Evolutionary conservation across 37 sponge, comb jelly and placozoan species (phyloP).

Genomic region (Crambe crambe): DNA sequence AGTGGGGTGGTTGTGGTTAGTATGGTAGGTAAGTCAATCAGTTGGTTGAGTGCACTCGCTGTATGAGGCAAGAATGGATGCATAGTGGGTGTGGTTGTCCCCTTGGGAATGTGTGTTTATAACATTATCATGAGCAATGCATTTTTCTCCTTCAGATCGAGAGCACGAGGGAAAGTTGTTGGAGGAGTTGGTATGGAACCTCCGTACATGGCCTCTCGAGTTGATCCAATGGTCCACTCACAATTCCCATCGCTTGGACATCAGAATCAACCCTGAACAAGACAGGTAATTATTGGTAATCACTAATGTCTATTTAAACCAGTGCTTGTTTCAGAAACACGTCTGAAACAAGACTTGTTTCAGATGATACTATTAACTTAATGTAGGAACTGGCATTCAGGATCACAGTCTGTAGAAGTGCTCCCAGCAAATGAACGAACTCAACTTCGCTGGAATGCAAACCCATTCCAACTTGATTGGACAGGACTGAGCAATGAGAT

Average conservation of each 20-base stretch:
- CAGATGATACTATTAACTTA: neutral
- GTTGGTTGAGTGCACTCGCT: neutral
- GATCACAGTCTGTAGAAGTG: conserved; percentile 58
- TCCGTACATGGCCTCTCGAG: conserved; percentile 83
- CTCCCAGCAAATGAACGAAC: conserved; percentile 78
- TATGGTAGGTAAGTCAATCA: too few relatives aligned
- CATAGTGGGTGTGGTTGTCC: neutral
- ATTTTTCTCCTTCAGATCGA: neutral
- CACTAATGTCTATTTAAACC: neutral
- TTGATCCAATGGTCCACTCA: conserved; percentile 65
- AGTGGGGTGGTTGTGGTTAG: neutral
- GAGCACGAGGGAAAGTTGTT: conserved; percentile 19
- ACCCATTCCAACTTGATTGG: conserved; percentile 71
- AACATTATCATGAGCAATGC: neutral
- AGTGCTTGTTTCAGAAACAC: neutral
- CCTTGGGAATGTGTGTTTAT: too few relatives aligned
- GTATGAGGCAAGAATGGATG: neutral
- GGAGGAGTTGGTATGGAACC: conserved; percentile 73
- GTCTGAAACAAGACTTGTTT: neutral
- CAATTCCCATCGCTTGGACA: conserved; percentile 83
- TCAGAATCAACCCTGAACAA: conserved; percentile 65
- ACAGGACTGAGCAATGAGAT: conserved; percentile 58
- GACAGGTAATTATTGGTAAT: conserved; percentile 52
- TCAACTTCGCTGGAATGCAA: conserved; percentile 80
- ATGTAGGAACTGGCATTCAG: neutral